Evolutionary conservation across 2,888 invertebrate species (phyloP).

Genomic region (Tupiocoris notatus): DNA sequence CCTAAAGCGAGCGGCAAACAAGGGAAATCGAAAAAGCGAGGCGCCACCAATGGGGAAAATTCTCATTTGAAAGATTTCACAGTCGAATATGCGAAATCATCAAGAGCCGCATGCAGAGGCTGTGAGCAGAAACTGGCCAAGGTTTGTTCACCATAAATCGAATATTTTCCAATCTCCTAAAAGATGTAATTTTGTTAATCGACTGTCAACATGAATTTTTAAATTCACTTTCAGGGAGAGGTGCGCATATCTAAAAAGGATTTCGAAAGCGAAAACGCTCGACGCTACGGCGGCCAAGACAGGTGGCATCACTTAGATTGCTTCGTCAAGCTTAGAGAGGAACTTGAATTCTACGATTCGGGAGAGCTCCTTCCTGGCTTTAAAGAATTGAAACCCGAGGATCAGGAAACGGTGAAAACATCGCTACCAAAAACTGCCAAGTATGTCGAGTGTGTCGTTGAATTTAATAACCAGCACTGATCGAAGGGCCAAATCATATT

Average conservation of each 20-base stretch:
- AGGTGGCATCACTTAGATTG: constrained; percentile 92
- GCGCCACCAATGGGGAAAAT: constrained; percentile 46
- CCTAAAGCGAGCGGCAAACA: constrained; percentile 53
- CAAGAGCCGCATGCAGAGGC: constrained; percentile 73
- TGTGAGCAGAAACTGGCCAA: constrained; percentile 84
- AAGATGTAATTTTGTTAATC: too few relatives aligned
- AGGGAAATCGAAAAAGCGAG: constrained; percentile 59
- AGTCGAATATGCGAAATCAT: constrained; percentile 84
- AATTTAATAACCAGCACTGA: too few relatives aligned
- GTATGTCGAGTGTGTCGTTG: too few relatives aligned
- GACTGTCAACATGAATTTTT: not conserved
- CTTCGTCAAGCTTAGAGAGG: constrained; percentile 72
- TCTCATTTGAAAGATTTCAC: constrained; percentile 64
- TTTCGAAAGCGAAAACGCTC: constrained; percentile 75
- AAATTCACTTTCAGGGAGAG: constrained; percentile 58
- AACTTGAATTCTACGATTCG: constrained; percentile 69
- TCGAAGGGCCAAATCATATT: too few relatives aligned
- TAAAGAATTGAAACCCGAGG: constrained; percentile 66
- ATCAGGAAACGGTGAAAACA: constrained; percentile 64
- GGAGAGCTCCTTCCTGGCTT: constrained; percentile 78
- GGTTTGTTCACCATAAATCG: constrained; percentile 58
- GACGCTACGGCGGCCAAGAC: constrained; percentile 77
- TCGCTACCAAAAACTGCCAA: constrained; percentile 57
- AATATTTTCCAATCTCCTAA: too few relatives aligned
- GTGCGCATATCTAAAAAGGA: constrained; percentile 81